Evolutionary conservation across 2,888 invertebrate genomes (phyloP).

Genomic region (Coecobrya sp.): DNA sequence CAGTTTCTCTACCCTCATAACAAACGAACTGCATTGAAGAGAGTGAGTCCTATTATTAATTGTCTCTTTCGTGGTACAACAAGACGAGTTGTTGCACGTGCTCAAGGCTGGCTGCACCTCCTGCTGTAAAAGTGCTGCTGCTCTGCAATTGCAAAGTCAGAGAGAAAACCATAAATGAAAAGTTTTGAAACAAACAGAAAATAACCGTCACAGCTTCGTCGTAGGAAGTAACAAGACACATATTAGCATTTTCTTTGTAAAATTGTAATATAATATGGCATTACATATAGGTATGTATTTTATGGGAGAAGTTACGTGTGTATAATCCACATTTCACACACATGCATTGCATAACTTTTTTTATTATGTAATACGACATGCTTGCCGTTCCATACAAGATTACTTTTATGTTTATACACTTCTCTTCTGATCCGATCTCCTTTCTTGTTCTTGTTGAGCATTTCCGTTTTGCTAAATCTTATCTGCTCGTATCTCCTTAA

Average conservation of each 20-base stretch:
- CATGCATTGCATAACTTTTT: conserved; percentile 37
- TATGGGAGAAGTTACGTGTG: conserved; percentile 41
- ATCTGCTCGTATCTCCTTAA: conserved; percentile 49
- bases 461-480: conserved; percentile 70
- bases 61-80: background rate
- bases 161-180: background rate
- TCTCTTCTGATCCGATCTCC: conserved; percentile 44
- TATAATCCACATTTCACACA: conserved; percentile 44
- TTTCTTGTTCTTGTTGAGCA: conserved; percentile 41
- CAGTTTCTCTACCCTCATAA: too few relatives aligned
- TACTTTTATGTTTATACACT: conserved; percentile 43
- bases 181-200: conserved; percentile 9
- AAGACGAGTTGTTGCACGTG: conserved; percentile 54
- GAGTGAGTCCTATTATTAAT: too few relatives aligned
- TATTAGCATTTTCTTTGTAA: conserved; percentile 14
- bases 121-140: conserved; percentile 41
- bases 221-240: conserved; percentile 11
- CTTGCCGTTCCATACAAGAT: conserved; percentile 59
- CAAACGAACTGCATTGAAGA: too few relatives aligned
- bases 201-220: conserved; percentile 33
- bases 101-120: conserved; percentile 59
- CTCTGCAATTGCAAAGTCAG: conserved; percentile 15
- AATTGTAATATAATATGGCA: conserved; percentile 30
- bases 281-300: conserved; percentile 10
- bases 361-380: conserved; percentile 57